phyloP scores from a whole-genome alignment of 2,888 invertebrate species.

The Morinoia aosen region DNA sequence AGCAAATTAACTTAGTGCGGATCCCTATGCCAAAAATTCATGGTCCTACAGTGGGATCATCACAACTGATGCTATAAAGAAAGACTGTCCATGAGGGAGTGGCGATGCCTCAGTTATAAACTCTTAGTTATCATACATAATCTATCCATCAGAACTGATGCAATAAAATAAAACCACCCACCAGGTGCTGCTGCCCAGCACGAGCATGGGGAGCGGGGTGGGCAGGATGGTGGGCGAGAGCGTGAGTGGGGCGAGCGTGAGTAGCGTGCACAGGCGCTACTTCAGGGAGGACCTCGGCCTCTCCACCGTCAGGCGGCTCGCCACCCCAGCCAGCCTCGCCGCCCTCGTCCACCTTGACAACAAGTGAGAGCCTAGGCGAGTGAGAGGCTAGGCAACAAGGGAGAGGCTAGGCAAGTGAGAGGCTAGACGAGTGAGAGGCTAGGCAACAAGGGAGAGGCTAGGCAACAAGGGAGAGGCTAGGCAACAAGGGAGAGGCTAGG shows the following conservation, averaged over 20 bases:
- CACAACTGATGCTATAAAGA: not conserved
- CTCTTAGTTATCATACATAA: too few species aligned
- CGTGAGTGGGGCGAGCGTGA: constrained; percentile 78
- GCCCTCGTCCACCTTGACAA: constrained; percentile 79
- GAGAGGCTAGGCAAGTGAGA: not conserved
- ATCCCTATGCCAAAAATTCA: too few species aligned
- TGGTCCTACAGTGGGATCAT: too few species aligned
- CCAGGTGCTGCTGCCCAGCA: constrained; percentile 53
- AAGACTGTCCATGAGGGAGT: not conserved
- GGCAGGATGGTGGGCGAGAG: constrained; percentile 71
- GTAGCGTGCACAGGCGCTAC: constrained; percentile 81
- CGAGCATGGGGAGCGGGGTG: constrained; percentile 45
- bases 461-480: too few species aligned
- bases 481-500: too few species aligned
- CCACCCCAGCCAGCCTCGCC: constrained; percentile 80
- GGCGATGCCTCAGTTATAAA: not conserved
- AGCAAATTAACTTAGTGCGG: too few species aligned
- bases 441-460: too few species aligned
- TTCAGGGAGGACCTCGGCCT: constrained; percentile 85
- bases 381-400: not conserved
- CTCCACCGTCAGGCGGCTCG: constrained; percentile 80
- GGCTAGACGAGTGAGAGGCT: not conserved
- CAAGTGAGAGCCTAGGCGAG: constrained; percentile 74
- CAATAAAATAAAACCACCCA: too few species aligned
- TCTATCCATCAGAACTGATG: not conserved